phyloP scores from a whole-genome alignment of 1,140 invertebrate species.

The Pogonomyrmex barbatus region DNA sequence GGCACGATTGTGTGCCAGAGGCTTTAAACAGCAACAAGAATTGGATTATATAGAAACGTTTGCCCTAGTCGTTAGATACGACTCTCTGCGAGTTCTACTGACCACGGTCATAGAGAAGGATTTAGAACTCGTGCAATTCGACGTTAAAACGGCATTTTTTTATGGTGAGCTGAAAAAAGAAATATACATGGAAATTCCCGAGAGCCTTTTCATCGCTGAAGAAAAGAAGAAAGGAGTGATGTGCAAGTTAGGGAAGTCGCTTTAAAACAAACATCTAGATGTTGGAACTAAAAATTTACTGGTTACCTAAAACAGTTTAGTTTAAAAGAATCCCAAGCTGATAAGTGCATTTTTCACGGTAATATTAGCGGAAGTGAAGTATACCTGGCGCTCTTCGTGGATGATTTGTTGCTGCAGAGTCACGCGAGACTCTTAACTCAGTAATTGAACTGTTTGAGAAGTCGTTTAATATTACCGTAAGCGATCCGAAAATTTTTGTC shows the following conservation, averaged over 20 bases:
- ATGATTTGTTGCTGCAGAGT: constrained; percentile 12
- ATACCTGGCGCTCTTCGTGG: constrained; percentile 29
- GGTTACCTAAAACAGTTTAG: constrained; percentile 1
- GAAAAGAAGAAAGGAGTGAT: not conserved
- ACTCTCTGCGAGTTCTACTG: not conserved
- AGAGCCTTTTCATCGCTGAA: not conserved
- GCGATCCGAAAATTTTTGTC: not conserved
- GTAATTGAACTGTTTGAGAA: not conserved
- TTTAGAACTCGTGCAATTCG: not conserved
- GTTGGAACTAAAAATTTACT: constrained; percentile 5
- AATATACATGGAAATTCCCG: not conserved
- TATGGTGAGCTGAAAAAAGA: not conserved
- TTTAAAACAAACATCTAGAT: constrained; percentile 30
- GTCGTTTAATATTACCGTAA: not conserved
- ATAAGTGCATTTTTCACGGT: constrained; percentile 6
- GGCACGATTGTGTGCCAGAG: not conserved
- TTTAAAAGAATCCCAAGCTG: not conserved
- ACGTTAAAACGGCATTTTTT: not conserved
- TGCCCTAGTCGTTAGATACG: not conserved
- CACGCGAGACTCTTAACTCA: not conserved
- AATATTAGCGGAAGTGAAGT: not conserved
- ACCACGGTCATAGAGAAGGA: not conserved
- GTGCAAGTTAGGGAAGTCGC: not conserved
- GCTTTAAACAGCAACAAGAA: not conserved
- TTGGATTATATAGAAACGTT: too few relatives aligned